Evolutionary conservation across 1,140 invertebrate genomes (phyloP), one percentile per base, ranked within the genome.

Genomic region (Platyscapa corneri): DNA sequence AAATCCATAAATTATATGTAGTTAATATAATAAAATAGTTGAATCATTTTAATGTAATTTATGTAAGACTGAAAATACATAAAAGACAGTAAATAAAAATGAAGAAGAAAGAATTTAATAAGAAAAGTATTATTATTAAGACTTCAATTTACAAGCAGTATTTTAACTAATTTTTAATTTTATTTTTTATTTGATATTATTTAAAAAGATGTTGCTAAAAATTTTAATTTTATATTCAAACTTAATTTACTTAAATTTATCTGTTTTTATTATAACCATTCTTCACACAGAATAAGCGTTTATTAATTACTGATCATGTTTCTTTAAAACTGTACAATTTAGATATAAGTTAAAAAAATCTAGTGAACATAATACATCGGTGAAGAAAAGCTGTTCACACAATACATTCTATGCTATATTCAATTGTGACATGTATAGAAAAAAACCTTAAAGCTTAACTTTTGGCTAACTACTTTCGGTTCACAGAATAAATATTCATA

Each of bases 401-500:
- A 75, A 6, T 76, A 14, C 72, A 60, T 77, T 83, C 0, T 7
- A 49, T 32, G 56, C 53, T 77, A 49, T 83, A 30, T 84, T 67
- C 27, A 65, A 67, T 84, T 76, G 60, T 78, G 67, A 67, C 18
- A 2, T 23, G 37, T 49, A 18, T 0, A 56, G 20, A 65, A 0
- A 65, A 84, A 84, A 84, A 67, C 60, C 53, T 77, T 53, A 77
- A 6, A 64, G 56, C 72, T 76, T 56, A 83, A 64, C 18, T 65
- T 83, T 30, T 20, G 32, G 72, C n/a, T 46, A 60, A 65, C 39
- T 49, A 53, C 60, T 84, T 84, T 42, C 74, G 37, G 30, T 60
- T 49, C 23, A 53, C 39, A 53, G 32, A 53, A 84, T 53, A 1
- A 18, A 7, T 60, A 6, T 42, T 49, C 37, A 34, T 8, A 46